Evolutionary conservation across 2,797 vertebrate genomes (phyloP).

Genomic region (Megalops cyprinoides): DNA sequence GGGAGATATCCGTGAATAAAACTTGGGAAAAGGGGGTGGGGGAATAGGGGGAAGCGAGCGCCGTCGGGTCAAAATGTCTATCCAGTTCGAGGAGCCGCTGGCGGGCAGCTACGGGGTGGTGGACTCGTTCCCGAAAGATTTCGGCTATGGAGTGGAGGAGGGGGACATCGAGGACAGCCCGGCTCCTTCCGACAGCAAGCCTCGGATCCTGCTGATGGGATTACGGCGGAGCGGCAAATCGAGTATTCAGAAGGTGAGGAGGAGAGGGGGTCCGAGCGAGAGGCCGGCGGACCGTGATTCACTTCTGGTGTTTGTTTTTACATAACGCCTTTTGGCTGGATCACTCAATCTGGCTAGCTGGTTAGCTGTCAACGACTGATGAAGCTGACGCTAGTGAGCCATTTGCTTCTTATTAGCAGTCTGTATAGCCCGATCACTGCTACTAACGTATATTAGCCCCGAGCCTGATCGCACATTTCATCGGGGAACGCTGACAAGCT

Average conservation of each 20-base stretch:
- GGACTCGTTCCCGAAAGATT: conserved; percentile 96
- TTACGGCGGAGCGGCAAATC: conserved; percentile 95
- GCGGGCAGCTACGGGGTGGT: conserved; percentile 87
- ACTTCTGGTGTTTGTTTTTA: neutral
- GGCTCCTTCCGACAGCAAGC: conserved; percentile 86
- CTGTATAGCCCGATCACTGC: no score
- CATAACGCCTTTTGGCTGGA: conserved; percentile 17
- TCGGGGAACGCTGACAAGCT: no score
- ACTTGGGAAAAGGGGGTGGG: conserved; percentile 54
- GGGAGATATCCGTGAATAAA: conserved; percentile 30
- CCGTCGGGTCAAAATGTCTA: conserved; percentile 84
- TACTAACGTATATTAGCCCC: no score
- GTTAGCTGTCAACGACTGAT: neutral
- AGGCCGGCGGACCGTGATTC: conserved; percentile 35
- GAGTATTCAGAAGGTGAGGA: conserved; percentile 94
- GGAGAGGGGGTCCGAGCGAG: conserved; percentile 3
- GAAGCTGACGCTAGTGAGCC: no score
- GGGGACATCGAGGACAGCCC: conserved; percentile 86
- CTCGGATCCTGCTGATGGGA: conserved; percentile 94
- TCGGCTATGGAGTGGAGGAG: conserved; percentile 95
- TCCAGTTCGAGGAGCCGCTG: conserved; percentile 89
- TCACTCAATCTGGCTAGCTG: neutral
- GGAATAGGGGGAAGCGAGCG: conserved; percentile 56
- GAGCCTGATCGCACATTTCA: no score
- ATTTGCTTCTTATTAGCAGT: no score